phyloP scores from a whole-genome alignment of 2,888 invertebrate genomes.

The Arenicola marina region DNA sequence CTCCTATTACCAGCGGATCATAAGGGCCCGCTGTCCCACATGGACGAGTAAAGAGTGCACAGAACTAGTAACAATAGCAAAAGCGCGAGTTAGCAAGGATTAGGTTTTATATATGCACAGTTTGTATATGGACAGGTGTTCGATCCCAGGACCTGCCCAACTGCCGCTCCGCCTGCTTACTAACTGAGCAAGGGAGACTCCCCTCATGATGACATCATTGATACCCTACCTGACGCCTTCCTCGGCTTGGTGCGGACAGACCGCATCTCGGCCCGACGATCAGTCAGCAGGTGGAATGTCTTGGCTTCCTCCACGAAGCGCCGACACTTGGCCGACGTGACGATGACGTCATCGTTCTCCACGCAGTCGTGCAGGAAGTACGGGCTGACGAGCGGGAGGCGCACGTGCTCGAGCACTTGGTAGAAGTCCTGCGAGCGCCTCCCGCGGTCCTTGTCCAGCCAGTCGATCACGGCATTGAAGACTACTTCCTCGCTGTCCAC shows the following conservation, averaged over 20 bases:
- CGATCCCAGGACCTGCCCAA: no score
- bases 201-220: neutral
- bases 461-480: constrained; percentile 62
- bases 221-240: constrained; percentile 53
- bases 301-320: constrained; percentile 63
- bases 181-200: no score
- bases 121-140: no score
- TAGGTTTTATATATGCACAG: no score
- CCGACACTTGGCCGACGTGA: constrained; percentile 57
- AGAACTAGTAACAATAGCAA: no score
- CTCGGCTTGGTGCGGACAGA: constrained; percentile 60
- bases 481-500: constrained; percentile 64
- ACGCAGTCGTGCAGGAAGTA: constrained; percentile 64
- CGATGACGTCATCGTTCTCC: constrained; percentile 57
- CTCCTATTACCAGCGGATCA: no score
- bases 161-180: no score
- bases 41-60: no score
- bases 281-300: constrained; percentile 62
- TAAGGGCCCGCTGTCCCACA: no score
- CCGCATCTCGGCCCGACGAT: constrained; percentile 60
- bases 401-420: constrained; percentile 62
- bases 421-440: constrained; percentile 35
- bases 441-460: constrained; percentile 60
- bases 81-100: no score
- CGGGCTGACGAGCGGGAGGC: constrained; percentile 63